Base-by-base conservation (phyloP, 2,797 vertebrate genomes). In the Amazona ochrocephala region DNA sequence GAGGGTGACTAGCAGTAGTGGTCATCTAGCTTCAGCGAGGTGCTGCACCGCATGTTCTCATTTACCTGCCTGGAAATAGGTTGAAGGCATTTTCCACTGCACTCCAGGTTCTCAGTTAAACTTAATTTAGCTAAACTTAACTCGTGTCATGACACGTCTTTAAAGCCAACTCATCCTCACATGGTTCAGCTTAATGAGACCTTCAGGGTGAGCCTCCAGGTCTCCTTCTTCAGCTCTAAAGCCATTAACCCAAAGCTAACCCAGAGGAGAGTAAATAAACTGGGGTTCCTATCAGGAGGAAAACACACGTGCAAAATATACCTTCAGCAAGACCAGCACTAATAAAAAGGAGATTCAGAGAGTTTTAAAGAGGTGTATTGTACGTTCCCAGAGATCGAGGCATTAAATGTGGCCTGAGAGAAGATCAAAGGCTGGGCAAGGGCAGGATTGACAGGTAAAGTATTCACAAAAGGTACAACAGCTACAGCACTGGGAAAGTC, bases 11-110 rank as follows among this genome's bases (percentile, higher is more conserved):
- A 24, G 62, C 62, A 80, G 53, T 56, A 78, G 16, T 15, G 27
- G 5, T n/a, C 64, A 72, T 56, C 24, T 7, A 34, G 32, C 64
- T 78, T 34, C 66, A 72, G 77, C 29, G 48, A 65, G 5, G 27
- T 45, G 42, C 50, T 3, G 2, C 26, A 41, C 39, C 0, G 0
- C 23, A 7, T 13, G 45, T 32, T 53, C 42, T 77, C 18, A 18
- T 48, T 56, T 61, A 32, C 48, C 71, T 50, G 34, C 26, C 53
- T 50, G 73, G 61, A 62, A 90, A 21, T 16, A 56, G 24, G 15
- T 5, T 71, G 76, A 64, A 87, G 45, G 41, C n/a, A 45, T 18
- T 30, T 71, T 39, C 34, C 29, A 27, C 9, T 0, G 2, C 32
- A 8, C 64, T 88, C n/a, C 34, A 68, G 74, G 62, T 30, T 10